Conservation (phyloP, 2,113 vertebrate genomes). For the Cisticola juncidis region DNA sequence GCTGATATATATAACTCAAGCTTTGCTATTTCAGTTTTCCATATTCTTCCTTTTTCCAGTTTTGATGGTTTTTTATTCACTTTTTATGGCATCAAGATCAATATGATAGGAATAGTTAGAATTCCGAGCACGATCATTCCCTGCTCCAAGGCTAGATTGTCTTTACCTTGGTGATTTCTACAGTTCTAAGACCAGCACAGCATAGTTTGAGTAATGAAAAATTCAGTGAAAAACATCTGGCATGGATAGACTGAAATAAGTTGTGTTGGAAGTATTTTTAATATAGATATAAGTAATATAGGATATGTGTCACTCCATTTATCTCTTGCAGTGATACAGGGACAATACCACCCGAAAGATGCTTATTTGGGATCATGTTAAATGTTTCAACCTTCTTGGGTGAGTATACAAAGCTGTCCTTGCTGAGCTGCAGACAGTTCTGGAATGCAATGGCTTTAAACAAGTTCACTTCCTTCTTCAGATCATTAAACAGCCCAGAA, state of each 20-base stretch:
- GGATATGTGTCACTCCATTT: neutral
- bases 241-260: neutral
- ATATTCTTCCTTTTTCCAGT: neutral
- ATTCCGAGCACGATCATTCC: neutral
- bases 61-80: neutral
- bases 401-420: slow-evolving; percentile 67
- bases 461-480: neutral
- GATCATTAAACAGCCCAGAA: neutral
- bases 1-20: neutral
- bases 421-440: neutral
- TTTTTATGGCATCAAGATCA: neutral
- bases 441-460: neutral
- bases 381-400: slow-evolving; percentile 86
- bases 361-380: slow-evolving; percentile 93
- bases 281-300: neutral
- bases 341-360: slow-evolving; percentile 87
- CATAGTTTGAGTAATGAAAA: neutral
- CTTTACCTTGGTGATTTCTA: neutral
- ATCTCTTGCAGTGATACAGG: slow-evolving; percentile 87
- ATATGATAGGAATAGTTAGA: neutral
- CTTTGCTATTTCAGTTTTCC: neutral
- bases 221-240: neutral
- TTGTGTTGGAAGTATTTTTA: neutral
- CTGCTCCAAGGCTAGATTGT: neutral
- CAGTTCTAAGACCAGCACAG: neutral